These are phyloP conservation scores for Hydrolagus colliei DNA, from an alignment of 2,797 vertebrate species.

Conservation along the genomic window DNA sequence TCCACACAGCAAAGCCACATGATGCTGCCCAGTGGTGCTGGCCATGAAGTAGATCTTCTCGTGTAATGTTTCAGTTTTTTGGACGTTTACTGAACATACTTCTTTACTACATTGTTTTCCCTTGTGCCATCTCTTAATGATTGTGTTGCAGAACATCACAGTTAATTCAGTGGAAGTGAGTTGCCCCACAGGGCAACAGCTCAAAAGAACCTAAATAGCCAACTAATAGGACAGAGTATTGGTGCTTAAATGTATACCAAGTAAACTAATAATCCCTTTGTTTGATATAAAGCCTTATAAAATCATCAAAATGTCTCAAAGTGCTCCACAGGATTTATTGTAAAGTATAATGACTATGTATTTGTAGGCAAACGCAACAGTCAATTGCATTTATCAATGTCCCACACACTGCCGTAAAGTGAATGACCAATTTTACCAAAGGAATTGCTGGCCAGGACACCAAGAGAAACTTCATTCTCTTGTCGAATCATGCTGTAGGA, in stretches of 20 bases:
- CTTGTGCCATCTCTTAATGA: neutral
- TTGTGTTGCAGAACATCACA: neutral
- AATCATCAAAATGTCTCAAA: too few species aligned
- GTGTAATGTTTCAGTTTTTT: neutral
- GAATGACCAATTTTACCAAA: too few species aligned
- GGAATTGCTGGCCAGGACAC: too few species aligned
- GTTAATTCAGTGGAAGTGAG: neutral
- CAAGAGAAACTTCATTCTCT: too few species aligned
- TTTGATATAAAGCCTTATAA: too few species aligned
- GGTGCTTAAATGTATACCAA: neutral
- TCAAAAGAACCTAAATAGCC: neutral
- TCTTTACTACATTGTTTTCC: neutral
- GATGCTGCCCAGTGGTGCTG: neutral
- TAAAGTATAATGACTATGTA: too few species aligned
- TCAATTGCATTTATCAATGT: too few species aligned
- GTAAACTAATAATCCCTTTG: too few species aligned
- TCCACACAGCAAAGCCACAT: neutral
- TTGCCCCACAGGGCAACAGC: neutral
- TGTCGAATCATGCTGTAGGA: too few species aligned
- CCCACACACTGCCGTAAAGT: too few species aligned
- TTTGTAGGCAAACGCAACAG: too few species aligned
- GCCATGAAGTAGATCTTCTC: neutral
- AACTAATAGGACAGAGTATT: neutral
- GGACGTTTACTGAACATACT: neutral
- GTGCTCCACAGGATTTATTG: too few species aligned